Evolutionary conservation across 2,797 vertebrate genomes (phyloP).

Genomic region (Epinephelus coioides): DNA sequence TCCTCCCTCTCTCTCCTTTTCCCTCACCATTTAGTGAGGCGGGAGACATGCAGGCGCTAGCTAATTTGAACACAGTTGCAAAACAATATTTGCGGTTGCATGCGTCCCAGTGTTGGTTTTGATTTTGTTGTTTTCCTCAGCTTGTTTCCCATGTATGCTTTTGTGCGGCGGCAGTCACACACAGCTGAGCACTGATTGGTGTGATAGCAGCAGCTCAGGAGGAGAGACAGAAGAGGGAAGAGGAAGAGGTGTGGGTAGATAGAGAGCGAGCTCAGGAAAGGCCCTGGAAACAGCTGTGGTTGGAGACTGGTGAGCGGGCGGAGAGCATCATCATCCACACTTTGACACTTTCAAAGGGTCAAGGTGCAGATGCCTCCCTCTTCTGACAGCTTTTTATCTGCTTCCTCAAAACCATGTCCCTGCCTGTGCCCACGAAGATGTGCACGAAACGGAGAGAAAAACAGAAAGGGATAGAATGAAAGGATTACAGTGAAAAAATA

Average conservation of each 20-base stretch:
- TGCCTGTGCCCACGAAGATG: conserved; percentile 24
- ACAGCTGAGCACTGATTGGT: conserved; percentile 68
- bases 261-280: conserved; percentile 19
- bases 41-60: conserved; percentile 87
- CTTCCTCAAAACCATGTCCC: conserved; percentile 36
- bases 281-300: conserved; percentile 44
- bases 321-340: conserved; percentile 37
- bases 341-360: conserved; percentile 49
- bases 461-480: not conserved
- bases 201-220: conserved; percentile 58
- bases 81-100: conserved; percentile 82
- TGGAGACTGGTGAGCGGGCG: conserved; percentile 1
- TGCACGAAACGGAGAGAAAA: conserved; percentile 29
- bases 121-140: conserved; percentile 77
- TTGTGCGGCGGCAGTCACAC: conserved; percentile 67
- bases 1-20: conserved; percentile 36
- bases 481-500: conserved; percentile 7
- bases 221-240: conserved; percentile 21
- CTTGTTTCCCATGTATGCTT: conserved; percentile 68
- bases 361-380: conserved; percentile 39
- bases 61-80: conserved; percentile 82
- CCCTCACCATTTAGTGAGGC: conserved; percentile 72
- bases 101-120: conserved; percentile 73
- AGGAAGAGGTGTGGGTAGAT: conserved; percentile 36
- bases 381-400: conserved; percentile 31